Evolutionary conservation across 2,113 vertebrate genomes (phyloP).

Genomic region (Vireo altiloquus): DNA sequence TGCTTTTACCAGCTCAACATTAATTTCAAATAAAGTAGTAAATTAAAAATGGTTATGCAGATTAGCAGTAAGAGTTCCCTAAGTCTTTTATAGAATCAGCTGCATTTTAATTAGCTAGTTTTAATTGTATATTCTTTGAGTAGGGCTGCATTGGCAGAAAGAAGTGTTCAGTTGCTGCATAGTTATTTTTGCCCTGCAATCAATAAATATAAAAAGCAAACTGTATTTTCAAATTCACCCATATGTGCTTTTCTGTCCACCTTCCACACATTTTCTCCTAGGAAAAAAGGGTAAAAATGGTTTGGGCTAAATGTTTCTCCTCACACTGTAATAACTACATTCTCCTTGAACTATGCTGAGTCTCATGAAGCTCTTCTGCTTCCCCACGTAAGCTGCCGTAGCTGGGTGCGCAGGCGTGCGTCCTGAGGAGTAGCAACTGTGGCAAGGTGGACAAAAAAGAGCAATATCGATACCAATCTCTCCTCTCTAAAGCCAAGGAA

Average conservation of each 20-base stretch:
- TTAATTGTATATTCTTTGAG: background rate
- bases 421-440: background rate
- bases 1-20: constrained; percentile 5
- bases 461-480: background rate
- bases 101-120: background rate
- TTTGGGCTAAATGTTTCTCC: background rate
- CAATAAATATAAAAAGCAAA: background rate
- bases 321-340: background rate
- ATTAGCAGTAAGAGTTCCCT: background rate
- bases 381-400: background rate
- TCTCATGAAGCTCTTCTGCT: background rate
- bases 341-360: background rate
- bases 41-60: background rate
- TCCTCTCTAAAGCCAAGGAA: background rate
- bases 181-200: background rate
- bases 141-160: background rate
- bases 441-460: background rate
- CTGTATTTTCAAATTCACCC: background rate
- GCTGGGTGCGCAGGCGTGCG: background rate
- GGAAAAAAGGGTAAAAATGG: background rate
- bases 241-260: background rate
- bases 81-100: background rate
- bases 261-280: background rate
- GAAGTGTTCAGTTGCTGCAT: background rate
- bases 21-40: background rate